Evolutionary conservation across 2,113 vertebrate genomes (phyloP).

Genomic region (Centrocercus urophasianus): DNA sequence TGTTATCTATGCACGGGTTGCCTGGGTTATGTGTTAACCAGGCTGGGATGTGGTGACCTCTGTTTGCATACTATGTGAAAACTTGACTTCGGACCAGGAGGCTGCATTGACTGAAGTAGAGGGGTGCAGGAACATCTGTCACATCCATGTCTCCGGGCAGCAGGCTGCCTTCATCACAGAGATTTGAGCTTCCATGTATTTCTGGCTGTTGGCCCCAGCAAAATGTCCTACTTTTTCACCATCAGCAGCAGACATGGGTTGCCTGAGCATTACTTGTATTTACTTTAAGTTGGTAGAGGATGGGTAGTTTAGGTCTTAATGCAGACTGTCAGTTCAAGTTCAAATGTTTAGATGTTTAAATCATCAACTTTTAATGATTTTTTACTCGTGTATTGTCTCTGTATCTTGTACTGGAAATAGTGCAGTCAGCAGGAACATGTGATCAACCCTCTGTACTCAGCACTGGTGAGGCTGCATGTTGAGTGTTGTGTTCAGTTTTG

Average conservation of each 20-base stretch:
- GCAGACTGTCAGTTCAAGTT: background rate
- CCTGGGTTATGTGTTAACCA: slow-evolving; percentile 29
- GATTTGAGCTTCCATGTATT: background rate
- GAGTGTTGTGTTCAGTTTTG: no score
- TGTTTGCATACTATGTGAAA: background rate
- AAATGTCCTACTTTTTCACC: background rate
- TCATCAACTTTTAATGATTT: background rate
- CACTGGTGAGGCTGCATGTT: no score
- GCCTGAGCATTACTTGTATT: background rate
- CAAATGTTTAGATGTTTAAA: background rate
- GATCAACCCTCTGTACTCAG: no score
- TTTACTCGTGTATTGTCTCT: background rate
- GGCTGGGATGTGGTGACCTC: background rate
- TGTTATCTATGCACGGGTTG: slow-evolving; percentile 11
- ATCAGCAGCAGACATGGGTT: background rate
- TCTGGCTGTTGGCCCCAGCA: background rate
- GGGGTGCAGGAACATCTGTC: slow-evolving; percentile 16
- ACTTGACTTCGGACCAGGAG: background rate
- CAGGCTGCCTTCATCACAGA: background rate
- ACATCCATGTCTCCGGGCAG: background rate
- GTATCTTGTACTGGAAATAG: background rate
- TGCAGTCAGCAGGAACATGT: no score
- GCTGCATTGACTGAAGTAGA: background rate
- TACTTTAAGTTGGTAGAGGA: background rate
- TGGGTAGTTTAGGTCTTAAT: background rate